Evolutionary conservation across 2,888 invertebrate genomes (phyloP).

Genomic region (Hartigia nigra): DNA sequence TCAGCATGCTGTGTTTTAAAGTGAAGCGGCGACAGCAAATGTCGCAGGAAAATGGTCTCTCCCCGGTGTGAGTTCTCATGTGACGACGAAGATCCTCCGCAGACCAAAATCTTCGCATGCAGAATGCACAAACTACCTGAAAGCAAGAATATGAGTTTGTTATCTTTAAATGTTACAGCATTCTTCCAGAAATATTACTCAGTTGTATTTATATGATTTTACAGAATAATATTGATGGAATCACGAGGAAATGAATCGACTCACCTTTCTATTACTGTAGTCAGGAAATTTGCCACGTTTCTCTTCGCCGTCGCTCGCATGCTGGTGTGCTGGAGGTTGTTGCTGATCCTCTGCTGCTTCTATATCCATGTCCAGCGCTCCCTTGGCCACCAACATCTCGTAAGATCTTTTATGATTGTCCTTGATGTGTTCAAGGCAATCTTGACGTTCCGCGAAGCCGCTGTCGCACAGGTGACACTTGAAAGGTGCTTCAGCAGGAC

Average conservation of each 20-base stretch:
- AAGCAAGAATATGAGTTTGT: constrained; percentile 22
- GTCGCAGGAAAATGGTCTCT: constrained; percentile 91
- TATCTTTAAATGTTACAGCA: background rate
- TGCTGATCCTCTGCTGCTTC: constrained; percentile 65
- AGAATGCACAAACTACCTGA: constrained; percentile 89
- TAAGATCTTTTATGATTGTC: constrained; percentile 82
- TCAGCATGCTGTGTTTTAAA: constrained; percentile 93
- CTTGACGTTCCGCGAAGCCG: constrained; percentile 82
- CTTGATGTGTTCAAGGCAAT: constrained; percentile 85
- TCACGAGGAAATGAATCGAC: constrained; percentile 17
- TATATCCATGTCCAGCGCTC: constrained; percentile 76
- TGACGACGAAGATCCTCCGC: constrained; percentile 93
- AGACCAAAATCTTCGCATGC: constrained; percentile 94
- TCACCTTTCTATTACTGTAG: constrained; percentile 86
- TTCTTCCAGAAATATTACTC: background rate
- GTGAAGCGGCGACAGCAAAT: constrained; percentile 90
- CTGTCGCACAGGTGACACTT: constrained; percentile 94
- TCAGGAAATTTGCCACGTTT: constrained; percentile 85
- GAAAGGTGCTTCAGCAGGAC: constrained; percentile 78
- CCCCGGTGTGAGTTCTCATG: constrained; percentile 94
- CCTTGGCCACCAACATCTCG: constrained; percentile 83
- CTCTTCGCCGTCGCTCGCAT: constrained; percentile 76
- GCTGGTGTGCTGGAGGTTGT: constrained; percentile 54
- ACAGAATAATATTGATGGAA: background rate
- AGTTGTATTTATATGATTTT: background rate